A percentile compares a stretch with the other conserved stretches of the same genome.
phyloP scores from a whole-genome alignment of 1,140 invertebrate genomes.

The Nomia melanderi region DNA sequence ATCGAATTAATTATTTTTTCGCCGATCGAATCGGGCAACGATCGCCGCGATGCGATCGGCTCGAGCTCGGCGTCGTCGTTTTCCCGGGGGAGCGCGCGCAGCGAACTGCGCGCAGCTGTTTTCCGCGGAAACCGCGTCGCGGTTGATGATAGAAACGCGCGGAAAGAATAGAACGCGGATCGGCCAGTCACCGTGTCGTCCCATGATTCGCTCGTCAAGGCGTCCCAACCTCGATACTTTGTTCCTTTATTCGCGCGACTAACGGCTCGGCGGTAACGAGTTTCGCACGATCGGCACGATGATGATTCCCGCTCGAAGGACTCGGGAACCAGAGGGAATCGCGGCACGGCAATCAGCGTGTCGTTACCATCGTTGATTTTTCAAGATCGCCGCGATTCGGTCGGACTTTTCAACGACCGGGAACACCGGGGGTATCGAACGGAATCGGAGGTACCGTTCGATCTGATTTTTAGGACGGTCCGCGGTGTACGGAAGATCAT shows the following conservation, averaged over 20 bases:
- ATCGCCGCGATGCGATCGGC: too few relatives aligned
- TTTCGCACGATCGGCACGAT: slow-evolving; percentile 5
- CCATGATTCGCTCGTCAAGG: background rate
- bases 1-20: background rate
- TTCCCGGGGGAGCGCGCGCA: too few relatives aligned
- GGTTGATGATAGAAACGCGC: too few relatives aligned
- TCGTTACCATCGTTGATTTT: background rate
- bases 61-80: too few relatives aligned
- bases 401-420: background rate
- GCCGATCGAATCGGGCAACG: too few relatives aligned
- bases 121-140: too few relatives aligned
- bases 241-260: background rate
- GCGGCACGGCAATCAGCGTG: slow-evolving; percentile 5
- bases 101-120: too few relatives aligned
- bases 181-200: background rate
- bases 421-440: background rate
- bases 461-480: slow-evolving; percentile 5
- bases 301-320: slow-evolving; percentile 2
- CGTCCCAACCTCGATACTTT: background rate
- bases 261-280: background rate
- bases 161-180: background rate
- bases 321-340: slow-evolving; percentile 3
- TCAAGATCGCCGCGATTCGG: background rate
- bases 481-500: background rate
- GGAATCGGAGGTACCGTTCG: slow-evolving; percentile 1